Conservation (phyloP, 1,140 invertebrate genomes). For the Drosophila leontia region DNA sequence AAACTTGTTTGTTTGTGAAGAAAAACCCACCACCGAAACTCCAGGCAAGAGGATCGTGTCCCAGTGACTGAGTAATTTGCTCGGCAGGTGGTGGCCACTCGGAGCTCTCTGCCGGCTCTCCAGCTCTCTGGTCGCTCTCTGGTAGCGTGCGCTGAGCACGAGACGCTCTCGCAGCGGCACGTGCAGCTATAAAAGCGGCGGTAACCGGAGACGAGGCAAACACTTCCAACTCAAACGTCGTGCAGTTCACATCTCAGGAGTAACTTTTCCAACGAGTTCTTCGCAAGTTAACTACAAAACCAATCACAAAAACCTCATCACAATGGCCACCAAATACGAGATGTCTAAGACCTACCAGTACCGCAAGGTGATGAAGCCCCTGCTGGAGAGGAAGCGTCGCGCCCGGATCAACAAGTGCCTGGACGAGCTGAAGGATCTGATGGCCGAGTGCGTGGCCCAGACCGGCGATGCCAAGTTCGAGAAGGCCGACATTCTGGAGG, state of each 20-base stretch:
- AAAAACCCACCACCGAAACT: constrained; percentile 75
- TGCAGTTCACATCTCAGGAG: constrained; percentile 56
- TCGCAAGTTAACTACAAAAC: constrained; percentile 22
- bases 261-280: constrained; percentile 14
- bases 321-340: constrained; percentile 83
- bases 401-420: constrained; percentile 97
- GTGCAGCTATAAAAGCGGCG: constrained; percentile 81
- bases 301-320: constrained; percentile 9
- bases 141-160: constrained; percentile 73
- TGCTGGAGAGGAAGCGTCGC: constrained; percentile 96
- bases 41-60: constrained; percentile 66
- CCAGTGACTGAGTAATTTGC: constrained; percentile 69
- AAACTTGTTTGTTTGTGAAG: constrained; percentile 76
- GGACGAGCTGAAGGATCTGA: constrained; percentile 96
- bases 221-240: constrained; percentile 79
- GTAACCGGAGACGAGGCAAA: constrained; percentile 65
- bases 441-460: constrained; percentile 92
- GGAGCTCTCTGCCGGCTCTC: constrained; percentile 10
- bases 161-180: constrained; percentile 69
- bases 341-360: constrained; percentile 94
- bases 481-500: constrained; percentile 98
- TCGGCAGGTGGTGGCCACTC: constrained; percentile 69
- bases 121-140: constrained; percentile 14
- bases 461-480: constrained; percentile 96
- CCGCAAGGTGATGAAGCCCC: constrained; percentile 97